Percentiles rank a stretch among this genome's conserved stretches.
These are phyloP conservation scores for Kobus ellipsiprymnus DNA, from an alignment of 2,113 vertebrate species.

Conservation along the genomic window DNA sequence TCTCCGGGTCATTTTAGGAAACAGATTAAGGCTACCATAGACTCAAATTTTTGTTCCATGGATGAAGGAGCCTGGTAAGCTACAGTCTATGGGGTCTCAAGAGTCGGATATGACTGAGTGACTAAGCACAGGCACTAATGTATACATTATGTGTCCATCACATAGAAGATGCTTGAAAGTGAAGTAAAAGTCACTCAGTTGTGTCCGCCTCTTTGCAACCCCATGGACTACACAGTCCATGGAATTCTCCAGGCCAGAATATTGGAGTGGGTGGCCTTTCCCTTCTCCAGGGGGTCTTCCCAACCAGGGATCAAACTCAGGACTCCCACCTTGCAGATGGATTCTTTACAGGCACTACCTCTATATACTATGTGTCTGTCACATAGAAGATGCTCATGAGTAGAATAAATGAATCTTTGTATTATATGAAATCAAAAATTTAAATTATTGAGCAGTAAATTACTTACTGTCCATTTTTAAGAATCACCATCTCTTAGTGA, in stretches of 20 bases:
- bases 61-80: neutral
- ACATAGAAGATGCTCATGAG: neutral
- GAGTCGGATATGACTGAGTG: neutral
- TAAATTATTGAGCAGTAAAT: neutral
- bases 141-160: neutral
- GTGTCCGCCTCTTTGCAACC: neutral
- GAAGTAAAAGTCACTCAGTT: neutral
- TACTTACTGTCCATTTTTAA: neutral
- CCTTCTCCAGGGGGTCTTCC: neutral
- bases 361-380: neutral
- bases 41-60: neutral
- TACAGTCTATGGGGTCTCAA: neutral
- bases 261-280: neutral
- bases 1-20: neutral
- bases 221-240: neutral
- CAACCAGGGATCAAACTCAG: rapidly evolving
- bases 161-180: neutral
- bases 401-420: neutral
- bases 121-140: neutral
- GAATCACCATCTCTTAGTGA: neutral
- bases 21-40: neutral
- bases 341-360: neutral
- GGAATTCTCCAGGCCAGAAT: neutral
- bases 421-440: neutral
- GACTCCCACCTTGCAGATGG: neutral